Evolutionary conservation across 1,140 invertebrate species (phyloP), one percentile per base, ranked within the genome.

Genomic region (Bombus waltoni): DNA sequence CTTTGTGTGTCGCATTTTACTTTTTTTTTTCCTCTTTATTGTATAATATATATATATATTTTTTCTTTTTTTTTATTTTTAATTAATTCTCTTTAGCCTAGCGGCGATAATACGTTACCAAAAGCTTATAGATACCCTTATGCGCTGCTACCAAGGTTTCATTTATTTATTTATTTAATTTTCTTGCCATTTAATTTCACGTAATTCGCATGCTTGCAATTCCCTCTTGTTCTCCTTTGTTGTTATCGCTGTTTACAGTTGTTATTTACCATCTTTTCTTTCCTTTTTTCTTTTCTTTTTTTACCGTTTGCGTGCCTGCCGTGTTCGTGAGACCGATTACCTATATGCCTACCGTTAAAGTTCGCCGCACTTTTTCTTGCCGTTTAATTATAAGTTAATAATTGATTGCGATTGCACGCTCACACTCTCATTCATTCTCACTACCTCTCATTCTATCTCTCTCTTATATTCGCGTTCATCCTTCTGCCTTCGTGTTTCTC

Each of bases 61-160:
- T 87, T 74, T 66, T 59, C 35, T 77, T 25, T 84, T 74, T 70
- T 75, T 85, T 47, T 76, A 42, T 44, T 70, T 35, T 85, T 72
- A 81, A 57, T 85, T 78, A 75, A 89, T 85, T 80, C 77, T 88
- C 72, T 92, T 88, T 94, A 92, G 89, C 83, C 90, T 93, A 91
- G 92, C 90, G 91, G 91, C 92, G 90, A 92, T 92, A 93, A 93
- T 94, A 93, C 87, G 84, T 94, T 94, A 94, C 91, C 93, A 94
- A 94, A 92, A 94, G 93, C 93, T 84, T 93, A 93, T 93, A 92
- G 90, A 92, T 93, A 93, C 91, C 89, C 89, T 93, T 94, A 94
- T 92, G 92, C 93, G 91, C 89, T 92, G 90, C 93, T 94, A 94
- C 88, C 90, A 92, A 92, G 75, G 82, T 92, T 93, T 87, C 66